Percentiles rank a stretch among this genome's conserved stretches.
phyloP scores from a whole-genome alignment of 2,797 vertebrate species.

The Urocyon cinereoargenteus region DNA sequence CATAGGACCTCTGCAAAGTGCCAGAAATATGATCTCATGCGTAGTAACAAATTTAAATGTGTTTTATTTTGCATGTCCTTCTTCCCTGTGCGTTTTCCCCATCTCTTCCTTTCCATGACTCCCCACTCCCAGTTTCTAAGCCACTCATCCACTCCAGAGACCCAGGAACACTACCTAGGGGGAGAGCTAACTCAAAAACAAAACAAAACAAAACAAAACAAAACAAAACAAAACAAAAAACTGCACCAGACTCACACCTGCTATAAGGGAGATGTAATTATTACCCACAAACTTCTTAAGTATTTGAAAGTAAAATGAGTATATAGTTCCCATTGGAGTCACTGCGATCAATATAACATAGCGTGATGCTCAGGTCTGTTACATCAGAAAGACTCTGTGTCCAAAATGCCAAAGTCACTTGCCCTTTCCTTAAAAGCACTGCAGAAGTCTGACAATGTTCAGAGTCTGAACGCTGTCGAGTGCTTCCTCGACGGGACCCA shows the following conservation, averaged over 20 bases:
- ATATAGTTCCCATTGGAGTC: not conserved
- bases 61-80: slow-evolving; percentile 87
- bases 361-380: not conserved
- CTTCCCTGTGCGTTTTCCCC: slow-evolving; percentile 84
- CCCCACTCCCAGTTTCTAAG: slow-evolving; percentile 79
- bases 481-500: not conserved
- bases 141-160: slow-evolving; percentile 77
- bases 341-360: not conserved
- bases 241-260: slow-evolving; percentile 43
- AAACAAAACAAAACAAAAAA: slow-evolving; percentile 64
- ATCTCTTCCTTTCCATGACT: slow-evolving; percentile 82
- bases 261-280: slow-evolving; percentile 62
- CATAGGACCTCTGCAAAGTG: slow-evolving; percentile 90
- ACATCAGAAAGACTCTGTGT: not conserved
- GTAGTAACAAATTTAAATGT: slow-evolving; percentile 89
- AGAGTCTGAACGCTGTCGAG: slow-evolving; percentile 14
- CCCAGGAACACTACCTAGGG: slow-evolving; percentile 64
- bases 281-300: slow-evolving; percentile 60
- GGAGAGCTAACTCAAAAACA: slow-evolving; percentile 71
- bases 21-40: slow-evolving; percentile 91
- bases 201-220: slow-evolving; percentile 29
- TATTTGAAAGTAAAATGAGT: slow-evolving; percentile 75
- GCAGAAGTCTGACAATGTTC: not conserved
- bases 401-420: not conserved
- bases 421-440: not conserved